Evolutionary conservation across 2,888 invertebrate genomes (phyloP), one percentile per base, ranked within the genome.

Genomic region (Ametastegia equiseti): DNA sequence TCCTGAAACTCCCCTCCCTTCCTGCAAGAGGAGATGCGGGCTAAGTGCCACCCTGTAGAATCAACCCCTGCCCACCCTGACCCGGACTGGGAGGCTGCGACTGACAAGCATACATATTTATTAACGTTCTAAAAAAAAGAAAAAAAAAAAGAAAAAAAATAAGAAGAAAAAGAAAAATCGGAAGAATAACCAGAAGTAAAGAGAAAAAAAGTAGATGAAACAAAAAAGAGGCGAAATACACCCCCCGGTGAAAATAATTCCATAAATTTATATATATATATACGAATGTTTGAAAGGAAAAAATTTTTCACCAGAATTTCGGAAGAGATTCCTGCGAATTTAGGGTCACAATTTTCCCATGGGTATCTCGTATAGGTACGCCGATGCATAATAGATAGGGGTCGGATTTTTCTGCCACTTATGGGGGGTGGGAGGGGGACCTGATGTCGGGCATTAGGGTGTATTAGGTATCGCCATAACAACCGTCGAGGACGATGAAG

Each of bases 101-200:
- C 9, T 71, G 71, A 71, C 71, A 81, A 73, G 57, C 79, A 50
- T 60, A 42, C 45, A 80, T 47, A 65, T 47, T 80, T 67, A 67
- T 80, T 42, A 67, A 67, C 30, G 11, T 33, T n/a, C n/a, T 60
- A 36, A 45, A 30, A 47, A 67, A 79, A 80, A 73, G 11, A 39
- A 80, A 77, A 80, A 65, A 50, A 67, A 47, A 42, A n/a, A 45
- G 69, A 77, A 36, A 19, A 63, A n/a, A 30, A 42, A 39, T n/a
- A n/a, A n/a, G n/a, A n/a, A n/a, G n/a, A n/a, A n/a, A n/a, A n/a
- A n/a, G n/a, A n/a, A n/a, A n/a, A n/a, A n/a, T n/a, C n/a, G n/a
- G n/a, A n/a, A n/a, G n/a, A n/a, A n/a, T n/a, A n/a, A n/a, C n/a
- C n/a, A n/a, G n/a, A n/a, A n/a, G n/a, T n/a, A n/a, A n/a, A n/a